phyloP scores from a whole-genome alignment of 2,888 invertebrate genomes.

The Mythimna pallens region DNA sequence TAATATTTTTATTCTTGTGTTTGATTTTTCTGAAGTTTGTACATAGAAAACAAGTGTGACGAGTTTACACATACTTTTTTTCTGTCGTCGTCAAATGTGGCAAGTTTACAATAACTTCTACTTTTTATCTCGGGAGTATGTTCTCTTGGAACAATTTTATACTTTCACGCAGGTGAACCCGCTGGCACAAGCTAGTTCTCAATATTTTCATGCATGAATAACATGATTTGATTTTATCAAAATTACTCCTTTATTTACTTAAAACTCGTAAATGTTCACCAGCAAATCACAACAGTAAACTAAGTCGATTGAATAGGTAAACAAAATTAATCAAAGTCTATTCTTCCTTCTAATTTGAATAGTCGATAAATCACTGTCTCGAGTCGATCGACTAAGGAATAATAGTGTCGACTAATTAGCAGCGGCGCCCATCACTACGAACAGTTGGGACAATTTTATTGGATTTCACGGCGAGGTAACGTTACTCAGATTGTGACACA shows the following conservation, averaged over 20 bases:
- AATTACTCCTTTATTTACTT: not conserved
- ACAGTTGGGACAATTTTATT: constrained; percentile 39
- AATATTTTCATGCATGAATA: too few species aligned
- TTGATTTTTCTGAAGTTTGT: too few species aligned
- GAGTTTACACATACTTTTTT: too few species aligned
- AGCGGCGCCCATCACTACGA: constrained; percentile 30
- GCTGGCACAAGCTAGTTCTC: too few species aligned
- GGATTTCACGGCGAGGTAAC: constrained; percentile 38
- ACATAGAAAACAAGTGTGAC: too few species aligned
- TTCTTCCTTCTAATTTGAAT: constrained; percentile 19
- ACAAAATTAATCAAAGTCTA: constrained; percentile 24
- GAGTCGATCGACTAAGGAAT: constrained; percentile 25
- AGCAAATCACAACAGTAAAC: not conserved
- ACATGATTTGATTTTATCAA: not conserved
- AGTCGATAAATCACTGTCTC: constrained; percentile 41
- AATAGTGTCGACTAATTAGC: constrained; percentile 42
- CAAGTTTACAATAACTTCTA: too few species aligned
- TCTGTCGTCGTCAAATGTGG: too few species aligned
- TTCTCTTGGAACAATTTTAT: too few species aligned
- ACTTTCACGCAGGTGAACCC: too few species aligned
- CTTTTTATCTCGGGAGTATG: too few species aligned
- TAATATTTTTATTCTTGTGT: too few species aligned
- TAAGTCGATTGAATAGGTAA: constrained; percentile 14
- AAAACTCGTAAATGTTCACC: not conserved
- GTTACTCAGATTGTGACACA: not conserved